A percentile compares a stretch with the other conserved stretches of the same genome.
phyloP scores from a whole-genome alignment of 2,113 vertebrate species.

The Sinocyclocheilus maitianheensis region DNA sequence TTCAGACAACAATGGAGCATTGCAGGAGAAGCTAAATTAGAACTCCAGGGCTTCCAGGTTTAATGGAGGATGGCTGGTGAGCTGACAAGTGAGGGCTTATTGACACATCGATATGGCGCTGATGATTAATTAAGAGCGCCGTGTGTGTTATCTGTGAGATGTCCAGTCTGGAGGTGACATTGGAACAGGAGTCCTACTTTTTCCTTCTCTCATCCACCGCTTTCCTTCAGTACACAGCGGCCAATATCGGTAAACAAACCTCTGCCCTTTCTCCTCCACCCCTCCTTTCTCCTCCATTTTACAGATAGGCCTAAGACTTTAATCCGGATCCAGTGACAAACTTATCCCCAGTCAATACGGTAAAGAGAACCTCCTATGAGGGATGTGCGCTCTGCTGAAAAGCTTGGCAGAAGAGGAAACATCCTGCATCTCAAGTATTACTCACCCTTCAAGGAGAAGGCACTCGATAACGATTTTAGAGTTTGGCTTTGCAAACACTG shows the following conservation, averaged over 20 bases:
- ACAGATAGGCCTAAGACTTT: slow-evolving; percentile 82
- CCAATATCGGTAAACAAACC: slow-evolving; percentile 71
- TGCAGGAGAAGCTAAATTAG: slow-evolving; percentile 52
- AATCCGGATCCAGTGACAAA: slow-evolving; percentile 76
- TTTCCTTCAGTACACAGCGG: slow-evolving; percentile 66
- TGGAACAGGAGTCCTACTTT: slow-evolving; percentile 57
- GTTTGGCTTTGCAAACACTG: slow-evolving; percentile 28
- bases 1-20: slow-evolving; percentile 29
- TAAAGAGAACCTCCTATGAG: slow-evolving; percentile 71
- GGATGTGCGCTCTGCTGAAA: slow-evolving; percentile 69
- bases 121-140: slow-evolving; percentile 67
- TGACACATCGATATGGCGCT: slow-evolving; percentile 65
- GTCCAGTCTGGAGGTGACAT: slow-evolving; percentile 74
- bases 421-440: slow-evolving; percentile 71
- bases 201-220: slow-evolving; percentile 60
- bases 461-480: slow-evolving; percentile 17
- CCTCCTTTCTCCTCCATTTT: slow-evolving; percentile 62
- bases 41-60: slow-evolving; percentile 61
- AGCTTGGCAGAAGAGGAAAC: slow-evolving; percentile 64
- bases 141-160: slow-evolving; percentile 61
- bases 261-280: slow-evolving; percentile 67
- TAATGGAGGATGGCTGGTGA: slow-evolving; percentile 55
- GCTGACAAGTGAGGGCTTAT: slow-evolving; percentile 56
- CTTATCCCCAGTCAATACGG: slow-evolving; percentile 80
- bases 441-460: slow-evolving; percentile 58